Base-by-base conservation (phyloP, 2,797 vertebrate genomes). In the Nyctalus aviator region DNA sequence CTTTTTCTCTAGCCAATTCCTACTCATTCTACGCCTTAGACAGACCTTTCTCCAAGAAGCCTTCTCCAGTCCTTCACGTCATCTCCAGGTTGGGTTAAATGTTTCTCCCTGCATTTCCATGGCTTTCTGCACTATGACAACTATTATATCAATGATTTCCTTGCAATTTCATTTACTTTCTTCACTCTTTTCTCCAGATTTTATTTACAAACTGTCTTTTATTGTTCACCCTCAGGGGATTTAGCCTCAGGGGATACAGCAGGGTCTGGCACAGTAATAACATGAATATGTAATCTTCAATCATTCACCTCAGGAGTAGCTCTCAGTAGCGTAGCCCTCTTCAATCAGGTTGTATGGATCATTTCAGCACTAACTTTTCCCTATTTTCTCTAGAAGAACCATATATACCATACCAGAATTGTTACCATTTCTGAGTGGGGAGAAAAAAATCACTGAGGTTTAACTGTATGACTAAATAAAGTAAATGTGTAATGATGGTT, bases 381-480 rank as follows among this genome's bases (percentile, higher is more conserved):
- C 12, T 37, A 2, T 72, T 72, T 75, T 8, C 77, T 92, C 59
- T 76, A 55, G 37, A 84, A 85, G 50, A 83, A 75, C 37, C 44
- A 75, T 25, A 71, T 4, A 84, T 0, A 50, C 66, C 8, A 46
- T 35, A 5, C 15, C 21, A 79, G 30, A 94, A 77, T 30, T 57
- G 4, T 89, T 88, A 25, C 17, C 21, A 37, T 46, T 94, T 89
- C 41, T 68, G 17, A 84, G n/a, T 18, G 6, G 55, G 46, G 23
- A 77, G 27, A 85, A 12, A 79, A 48, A 48, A 86, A 53, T 55
- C 69, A 55, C 4, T 73, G 35, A 85, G 3, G 37, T 41, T 89
- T 89, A 77, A 57, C 30, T 37, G 9, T 48, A 62, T 77, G 72
- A 69, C 62, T 85, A 91, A 93, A 55, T 72, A 62, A 76, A 90